phyloP scores from a whole-genome alignment of 2,113 vertebrate species.

The Seriola aureovittata region DNA sequence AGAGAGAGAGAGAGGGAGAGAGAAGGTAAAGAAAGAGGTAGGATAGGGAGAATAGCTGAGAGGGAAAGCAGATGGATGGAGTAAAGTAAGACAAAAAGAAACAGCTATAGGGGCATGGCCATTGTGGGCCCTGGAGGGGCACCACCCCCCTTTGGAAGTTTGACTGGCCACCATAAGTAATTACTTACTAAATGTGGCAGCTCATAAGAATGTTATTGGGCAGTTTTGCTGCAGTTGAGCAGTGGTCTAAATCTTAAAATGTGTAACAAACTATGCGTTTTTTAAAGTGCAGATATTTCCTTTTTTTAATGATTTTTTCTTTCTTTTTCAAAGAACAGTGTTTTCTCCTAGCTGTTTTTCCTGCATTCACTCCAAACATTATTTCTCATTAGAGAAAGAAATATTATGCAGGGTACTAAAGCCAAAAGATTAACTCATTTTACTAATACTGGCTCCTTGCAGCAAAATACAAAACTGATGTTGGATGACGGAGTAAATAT shows the following conservation, averaged over 20 bases:
- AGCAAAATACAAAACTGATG: not conserved
- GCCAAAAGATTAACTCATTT: not conserved
- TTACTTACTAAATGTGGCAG: slow-evolving; percentile 9
- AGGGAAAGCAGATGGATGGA: slow-evolving; percentile 38
- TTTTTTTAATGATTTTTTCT: not conserved
- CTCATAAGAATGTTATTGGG: not conserved
- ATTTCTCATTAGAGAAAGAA: not conserved
- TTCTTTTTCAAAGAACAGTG: not conserved
- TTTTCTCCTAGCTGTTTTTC: not conserved
- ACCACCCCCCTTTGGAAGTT: not conserved
- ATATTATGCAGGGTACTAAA: not conserved
- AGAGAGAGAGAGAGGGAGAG: not conserved
- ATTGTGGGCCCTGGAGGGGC: not conserved
- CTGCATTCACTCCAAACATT: not conserved
- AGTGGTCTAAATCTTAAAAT: not conserved
- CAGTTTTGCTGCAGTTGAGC: not conserved
- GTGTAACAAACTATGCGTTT: not conserved
- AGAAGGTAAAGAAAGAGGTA: not conserved
- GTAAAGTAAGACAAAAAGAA: slow-evolving; percentile 21
- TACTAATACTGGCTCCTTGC: not conserved
- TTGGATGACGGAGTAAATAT: not conserved
- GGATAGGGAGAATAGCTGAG: slow-evolving; percentile 3
- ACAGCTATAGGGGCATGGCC: slow-evolving; percentile 1
- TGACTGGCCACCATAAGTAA: not conserved
- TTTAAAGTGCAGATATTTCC: slow-evolving; percentile 1